Evolutionary conservation across 2,113 vertebrate genomes (phyloP).

Genomic region (Galeopterus variegatus): DNA sequence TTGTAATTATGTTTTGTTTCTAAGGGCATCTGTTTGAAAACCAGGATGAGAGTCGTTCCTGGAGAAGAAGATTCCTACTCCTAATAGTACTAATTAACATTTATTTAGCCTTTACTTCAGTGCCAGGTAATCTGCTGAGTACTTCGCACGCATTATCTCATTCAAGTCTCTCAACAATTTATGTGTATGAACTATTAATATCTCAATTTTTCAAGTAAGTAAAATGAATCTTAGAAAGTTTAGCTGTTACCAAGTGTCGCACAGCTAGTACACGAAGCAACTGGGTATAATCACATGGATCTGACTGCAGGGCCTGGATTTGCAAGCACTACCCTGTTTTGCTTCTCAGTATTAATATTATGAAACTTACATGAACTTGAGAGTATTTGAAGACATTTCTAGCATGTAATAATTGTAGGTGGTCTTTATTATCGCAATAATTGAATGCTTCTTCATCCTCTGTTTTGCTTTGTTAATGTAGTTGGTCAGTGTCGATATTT

Average conservation of each 20-base stretch:
- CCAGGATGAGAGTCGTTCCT: conserved; percentile 46
- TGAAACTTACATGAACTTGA: neutral
- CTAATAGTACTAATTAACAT: neutral
- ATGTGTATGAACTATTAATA: neutral
- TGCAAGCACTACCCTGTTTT: rapidly evolving
- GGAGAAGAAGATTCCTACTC: conserved; percentile 13
- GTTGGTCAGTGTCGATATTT: conserved; percentile 2
- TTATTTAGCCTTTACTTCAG: conserved; percentile 27
- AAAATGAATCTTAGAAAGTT: neutral
- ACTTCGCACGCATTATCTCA: neutral
- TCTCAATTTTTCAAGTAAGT: neutral
- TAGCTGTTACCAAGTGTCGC: neutral
- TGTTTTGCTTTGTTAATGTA: neutral
- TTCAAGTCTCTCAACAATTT: neutral
- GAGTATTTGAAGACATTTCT: conserved; percentile 18
- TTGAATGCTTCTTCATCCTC: neutral
- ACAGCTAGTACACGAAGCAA: neutral
- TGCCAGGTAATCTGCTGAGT: neutral
- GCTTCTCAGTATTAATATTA: neutral
- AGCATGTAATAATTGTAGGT: neutral
- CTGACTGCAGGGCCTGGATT: neutral
- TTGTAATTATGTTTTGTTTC: conserved; percentile 19
- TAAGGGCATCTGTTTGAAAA: conserved; percentile 62
- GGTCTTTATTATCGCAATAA: neutral
- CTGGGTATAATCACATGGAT: neutral